Conservation (phyloP, 2,797 vertebrate species). For the Lepilemur septentrionalis region DNA sequence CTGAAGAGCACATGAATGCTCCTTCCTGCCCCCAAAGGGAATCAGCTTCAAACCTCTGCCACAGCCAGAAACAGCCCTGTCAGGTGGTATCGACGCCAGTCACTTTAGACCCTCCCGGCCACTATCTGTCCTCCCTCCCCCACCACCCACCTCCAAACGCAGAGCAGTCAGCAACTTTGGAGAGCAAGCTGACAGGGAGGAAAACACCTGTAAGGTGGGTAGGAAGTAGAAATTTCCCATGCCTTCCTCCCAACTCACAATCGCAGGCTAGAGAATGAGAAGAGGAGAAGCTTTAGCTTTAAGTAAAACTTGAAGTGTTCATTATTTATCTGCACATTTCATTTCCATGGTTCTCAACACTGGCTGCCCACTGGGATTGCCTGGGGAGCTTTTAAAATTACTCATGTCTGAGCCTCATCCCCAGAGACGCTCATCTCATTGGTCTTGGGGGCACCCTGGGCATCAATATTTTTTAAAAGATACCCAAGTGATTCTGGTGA, state of each 20-base stretch:
- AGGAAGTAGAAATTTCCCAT: not conserved
- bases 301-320: conserved; percentile 41
- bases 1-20: not conserved
- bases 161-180: not conserved
- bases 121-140: not conserved
- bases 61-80: not conserved
- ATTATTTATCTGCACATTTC: conserved; percentile 52
- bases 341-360: conserved; percentile 36
- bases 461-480: not conserved
- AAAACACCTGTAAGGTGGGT: not conserved
- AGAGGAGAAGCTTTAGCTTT: not conserved
- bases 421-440: conserved; percentile 17
- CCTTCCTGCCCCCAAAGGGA: not conserved
- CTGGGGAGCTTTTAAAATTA: conserved; percentile 49
- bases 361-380: not conserved
- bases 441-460: not conserved
- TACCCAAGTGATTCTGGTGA: not conserved
- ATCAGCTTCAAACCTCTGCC: not conserved
- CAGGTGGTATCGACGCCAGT: not conserved
- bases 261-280: not conserved
- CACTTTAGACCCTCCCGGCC: not conserved
- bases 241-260: not conserved
- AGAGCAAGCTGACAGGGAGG: not conserved
- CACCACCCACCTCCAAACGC: not conserved
- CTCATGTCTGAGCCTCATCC: not conserved